phyloP scores from a whole-genome alignment of 2,888 invertebrate genomes.

The Patella caerulea region DNA sequence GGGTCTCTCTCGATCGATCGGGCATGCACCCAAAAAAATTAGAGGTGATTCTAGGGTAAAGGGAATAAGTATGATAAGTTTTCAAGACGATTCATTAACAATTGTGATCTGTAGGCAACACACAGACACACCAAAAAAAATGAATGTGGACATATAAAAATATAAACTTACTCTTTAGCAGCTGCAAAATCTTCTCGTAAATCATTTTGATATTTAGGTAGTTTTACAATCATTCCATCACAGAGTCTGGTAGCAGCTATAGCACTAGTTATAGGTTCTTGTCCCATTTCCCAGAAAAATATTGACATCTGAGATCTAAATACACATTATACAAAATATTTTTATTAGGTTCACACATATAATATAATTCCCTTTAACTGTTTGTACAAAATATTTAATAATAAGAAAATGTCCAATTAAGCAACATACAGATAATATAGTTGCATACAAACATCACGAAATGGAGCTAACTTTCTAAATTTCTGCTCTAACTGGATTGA shows the following conservation, averaged over 20 bases:
- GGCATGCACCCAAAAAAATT: too few species aligned
- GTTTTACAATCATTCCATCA: slow-evolving; percentile 51
- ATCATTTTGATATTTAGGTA: slow-evolving; percentile 58
- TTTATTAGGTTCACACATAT: not conserved
- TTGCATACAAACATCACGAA: too few species aligned
- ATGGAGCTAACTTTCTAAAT: too few species aligned
- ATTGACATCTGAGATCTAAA: slow-evolving; percentile 65
- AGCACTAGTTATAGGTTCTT: slow-evolving; percentile 69
- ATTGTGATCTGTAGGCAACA: too few species aligned
- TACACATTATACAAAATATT: slow-evolving; percentile 2
- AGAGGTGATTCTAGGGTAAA: too few species aligned
- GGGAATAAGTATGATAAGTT: too few species aligned
- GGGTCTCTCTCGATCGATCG: too few species aligned
- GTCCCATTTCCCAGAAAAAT: slow-evolving; percentile 70
- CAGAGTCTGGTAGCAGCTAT: slow-evolving; percentile 68
- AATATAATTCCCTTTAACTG: not conserved
- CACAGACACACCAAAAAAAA: too few species aligned
- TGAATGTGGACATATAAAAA: too few species aligned
- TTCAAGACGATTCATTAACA: too few species aligned
- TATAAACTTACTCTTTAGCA: slow-evolving; percentile 54
- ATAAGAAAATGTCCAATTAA: not conserved
- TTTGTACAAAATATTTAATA: not conserved
- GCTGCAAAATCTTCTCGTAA: slow-evolving; percentile 44
- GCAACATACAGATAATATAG: not conserved
- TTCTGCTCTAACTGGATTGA: too few species aligned